phyloP scores from a whole-genome alignment of 2,113 vertebrate genomes.

The Eolophus roseicapilla region DNA sequence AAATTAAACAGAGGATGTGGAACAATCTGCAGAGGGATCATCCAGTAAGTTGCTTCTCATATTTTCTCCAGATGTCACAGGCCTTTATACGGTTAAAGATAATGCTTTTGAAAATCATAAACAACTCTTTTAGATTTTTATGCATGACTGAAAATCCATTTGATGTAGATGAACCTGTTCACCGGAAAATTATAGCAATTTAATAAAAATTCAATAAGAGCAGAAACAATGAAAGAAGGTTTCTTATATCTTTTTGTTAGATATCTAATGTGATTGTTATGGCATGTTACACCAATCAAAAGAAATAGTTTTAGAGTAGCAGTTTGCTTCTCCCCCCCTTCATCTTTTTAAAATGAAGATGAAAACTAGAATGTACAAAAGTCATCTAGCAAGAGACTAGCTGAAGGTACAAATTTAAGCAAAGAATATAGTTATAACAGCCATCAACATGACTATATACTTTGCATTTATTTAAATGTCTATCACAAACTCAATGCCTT shows the following conservation, averaged over 20 bases:
- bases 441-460: constrained; percentile 58
- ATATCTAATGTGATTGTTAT: constrained; percentile 69
- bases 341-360: constrained; percentile 71
- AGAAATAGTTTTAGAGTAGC: constrained; percentile 70
- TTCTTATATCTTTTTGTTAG: constrained; percentile 73
- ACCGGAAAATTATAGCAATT: constrained; percentile 80
- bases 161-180: constrained; percentile 76
- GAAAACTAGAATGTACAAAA: constrained; percentile 69
- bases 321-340: constrained; percentile 67
- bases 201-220: constrained; percentile 74
- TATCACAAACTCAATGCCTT: constrained; percentile 70
- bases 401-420: constrained; percentile 70
- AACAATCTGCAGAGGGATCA: constrained; percentile 85
- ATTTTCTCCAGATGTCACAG: constrained; percentile 55
- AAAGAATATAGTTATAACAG: constrained; percentile 64
- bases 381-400: constrained; percentile 67
- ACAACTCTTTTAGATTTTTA: constrained; percentile 73
- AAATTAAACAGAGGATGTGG: constrained; percentile 69
- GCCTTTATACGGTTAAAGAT: constrained; percentile 54
- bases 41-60: constrained; percentile 80
- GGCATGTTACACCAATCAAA: constrained; percentile 72
- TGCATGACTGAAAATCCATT: constrained; percentile 74
- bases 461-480: constrained; percentile 72
- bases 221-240: constrained; percentile 72
- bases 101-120: constrained; percentile 64